These are phyloP conservation scores for Tauraco hartlaubi DNA, from an alignment of 2,797 vertebrate genomes.

Conservation along the genomic window DNA sequence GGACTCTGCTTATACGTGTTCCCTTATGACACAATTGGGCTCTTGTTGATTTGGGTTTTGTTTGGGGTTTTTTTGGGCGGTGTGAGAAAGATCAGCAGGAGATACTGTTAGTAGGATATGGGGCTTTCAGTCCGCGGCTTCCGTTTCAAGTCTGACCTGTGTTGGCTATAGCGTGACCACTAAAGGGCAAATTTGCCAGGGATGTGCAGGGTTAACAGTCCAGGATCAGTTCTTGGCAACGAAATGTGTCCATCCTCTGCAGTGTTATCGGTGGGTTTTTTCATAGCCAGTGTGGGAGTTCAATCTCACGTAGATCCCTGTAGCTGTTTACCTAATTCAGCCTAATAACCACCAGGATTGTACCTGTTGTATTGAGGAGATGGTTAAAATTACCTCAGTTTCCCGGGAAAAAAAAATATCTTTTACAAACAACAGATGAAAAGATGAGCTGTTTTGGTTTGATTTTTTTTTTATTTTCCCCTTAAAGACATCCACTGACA, in stretches of 20 bases:
- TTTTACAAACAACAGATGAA: not conserved
- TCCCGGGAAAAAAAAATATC: not conserved
- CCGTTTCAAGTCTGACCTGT: not conserved
- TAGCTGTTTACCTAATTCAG: not conserved
- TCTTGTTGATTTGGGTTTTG: not conserved
- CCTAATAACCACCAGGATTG: not conserved
- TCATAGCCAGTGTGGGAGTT: not conserved
- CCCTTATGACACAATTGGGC: not conserved
- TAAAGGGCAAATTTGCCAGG: not conserved
- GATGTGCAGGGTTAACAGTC: not conserved
- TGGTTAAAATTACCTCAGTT: not conserved
- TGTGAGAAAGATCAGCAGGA: not conserved
- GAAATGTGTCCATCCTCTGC: not conserved
- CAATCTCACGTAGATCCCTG: not conserved
- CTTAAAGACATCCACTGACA: not conserved
- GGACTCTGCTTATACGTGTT: not conserved
- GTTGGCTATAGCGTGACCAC: not conserved
- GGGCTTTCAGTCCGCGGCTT: not conserved
- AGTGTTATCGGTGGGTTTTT: not conserved
- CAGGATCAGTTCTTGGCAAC: not conserved
- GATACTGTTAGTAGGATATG: not conserved
- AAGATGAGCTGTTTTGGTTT: not conserved
- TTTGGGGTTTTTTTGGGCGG: not conserved
- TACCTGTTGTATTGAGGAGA: accelerated
- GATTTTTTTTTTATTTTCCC: not conserved